phyloP scores from a whole-genome alignment of 2,113 vertebrate genomes.

The Chascanopsetta lugubris region DNA sequence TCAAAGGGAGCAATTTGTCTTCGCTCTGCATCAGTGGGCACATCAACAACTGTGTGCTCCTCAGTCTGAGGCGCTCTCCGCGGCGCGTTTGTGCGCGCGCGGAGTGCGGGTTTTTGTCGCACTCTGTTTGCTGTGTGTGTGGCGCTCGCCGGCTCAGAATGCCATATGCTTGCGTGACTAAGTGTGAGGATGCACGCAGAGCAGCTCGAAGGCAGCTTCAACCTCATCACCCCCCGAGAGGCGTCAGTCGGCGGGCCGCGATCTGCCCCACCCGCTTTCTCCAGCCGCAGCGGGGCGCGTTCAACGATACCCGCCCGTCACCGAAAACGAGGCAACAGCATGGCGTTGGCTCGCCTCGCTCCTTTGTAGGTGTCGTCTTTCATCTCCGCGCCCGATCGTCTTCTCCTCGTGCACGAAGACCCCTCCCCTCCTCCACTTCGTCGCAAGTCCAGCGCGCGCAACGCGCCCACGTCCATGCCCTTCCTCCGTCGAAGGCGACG shows the following conservation, averaged over 20 bases:
- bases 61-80: conserved; percentile 18
- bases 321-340: conserved; percentile 19
- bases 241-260: conserved; percentile 56
- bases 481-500: neutral
- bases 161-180: conserved; percentile 14
- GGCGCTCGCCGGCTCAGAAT: neutral
- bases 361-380: too few species aligned
- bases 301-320: conserved; percentile 56
- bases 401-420: too few species aligned
- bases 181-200: conserved; percentile 21
- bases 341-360: too few species aligned
- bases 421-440: too few species aligned
- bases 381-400: too few species aligned
- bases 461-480: too few species aligned
- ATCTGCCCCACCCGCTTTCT: conserved; percentile 59
- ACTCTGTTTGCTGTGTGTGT: conserved; percentile 40
- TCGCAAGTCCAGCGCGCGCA: too few species aligned
- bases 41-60: conserved; percentile 60
- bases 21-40: conserved; percentile 67
- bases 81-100: conserved; percentile 25
- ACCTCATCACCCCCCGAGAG: conserved; percentile 60
- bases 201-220: conserved; percentile 52
- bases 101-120: conserved; percentile 1
- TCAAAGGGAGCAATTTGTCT: conserved; percentile 75
- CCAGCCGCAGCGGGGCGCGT: conserved; percentile 51